A percentile compares a stretch with the other conserved stretches of the same genome.
These are phyloP conservation scores for Rhogogaster chlorosoma DNA, from an alignment of 2,888 invertebrate genomes.

Conservation along the genomic window DNA sequence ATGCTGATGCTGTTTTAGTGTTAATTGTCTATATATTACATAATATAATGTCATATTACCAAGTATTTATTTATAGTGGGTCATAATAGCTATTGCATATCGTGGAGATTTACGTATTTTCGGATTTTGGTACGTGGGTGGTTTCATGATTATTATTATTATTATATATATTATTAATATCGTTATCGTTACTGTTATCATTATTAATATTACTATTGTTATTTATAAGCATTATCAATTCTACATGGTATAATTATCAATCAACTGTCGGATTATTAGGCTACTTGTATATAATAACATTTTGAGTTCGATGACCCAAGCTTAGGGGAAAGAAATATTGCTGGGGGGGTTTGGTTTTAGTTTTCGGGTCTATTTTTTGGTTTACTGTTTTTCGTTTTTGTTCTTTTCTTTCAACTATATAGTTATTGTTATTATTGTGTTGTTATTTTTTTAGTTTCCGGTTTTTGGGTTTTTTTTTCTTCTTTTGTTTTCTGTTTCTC, in stretches of 20 bases:
- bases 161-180: neutral
- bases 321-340: neutral
- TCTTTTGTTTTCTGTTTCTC: too few relatives aligned
- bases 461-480: neutral
- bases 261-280: constrained; percentile 60
- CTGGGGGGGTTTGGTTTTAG: constrained; percentile 51
- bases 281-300: neutral
- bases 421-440: neutral
- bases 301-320: too few relatives aligned
- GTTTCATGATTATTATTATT: neutral
- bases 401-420: neutral
- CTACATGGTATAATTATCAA: neutral
- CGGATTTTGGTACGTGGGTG: neutral
- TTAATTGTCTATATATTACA: neutral
- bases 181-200: neutral
- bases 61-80: neutral
- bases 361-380: neutral
- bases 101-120: neutral
- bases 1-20: too few relatives aligned
- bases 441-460: neutral
- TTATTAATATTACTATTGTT: neutral
- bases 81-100: neutral
- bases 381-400: neutral
- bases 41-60: neutral
- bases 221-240: neutral